Evolutionary conservation across 2,888 invertebrate genomes (phyloP).

Genomic region (Cataglyphis altisquamis): DNA sequence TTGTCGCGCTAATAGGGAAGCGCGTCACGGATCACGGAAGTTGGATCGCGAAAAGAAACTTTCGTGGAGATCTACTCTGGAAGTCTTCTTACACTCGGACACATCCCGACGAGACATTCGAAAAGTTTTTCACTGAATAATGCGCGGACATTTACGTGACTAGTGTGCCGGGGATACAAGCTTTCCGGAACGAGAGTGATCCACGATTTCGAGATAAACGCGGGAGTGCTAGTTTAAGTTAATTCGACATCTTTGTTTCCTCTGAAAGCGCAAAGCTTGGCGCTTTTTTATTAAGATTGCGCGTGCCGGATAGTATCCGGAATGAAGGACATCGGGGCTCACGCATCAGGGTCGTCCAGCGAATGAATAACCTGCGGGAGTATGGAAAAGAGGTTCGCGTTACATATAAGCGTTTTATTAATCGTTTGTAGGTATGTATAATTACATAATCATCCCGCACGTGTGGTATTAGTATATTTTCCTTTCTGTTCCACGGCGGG

Average conservation of each 20-base stretch:
- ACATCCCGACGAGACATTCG: constrained; percentile 36
- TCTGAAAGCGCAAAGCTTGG: not conserved
- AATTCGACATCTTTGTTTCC: constrained; percentile 26
- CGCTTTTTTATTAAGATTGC: not conserved
- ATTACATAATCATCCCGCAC: constrained; percentile 55
- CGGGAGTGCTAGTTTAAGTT: not conserved
- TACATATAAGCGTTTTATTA: constrained; percentile 20
- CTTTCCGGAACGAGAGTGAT: constrained; percentile 1
- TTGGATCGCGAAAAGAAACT: constrained; percentile 23
- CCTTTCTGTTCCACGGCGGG: constrained; percentile 10
- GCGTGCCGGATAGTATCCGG: not conserved
- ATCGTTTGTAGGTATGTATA: constrained; percentile 40
- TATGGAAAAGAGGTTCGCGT: constrained; percentile 22
- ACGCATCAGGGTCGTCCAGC: not conserved
- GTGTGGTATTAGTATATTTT: constrained; percentile 25
- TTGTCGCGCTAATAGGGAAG: constrained; percentile 34
- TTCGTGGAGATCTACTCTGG: not conserved
- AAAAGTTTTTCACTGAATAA: constrained; percentile 63
- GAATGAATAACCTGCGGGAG: constrained; percentile 7
- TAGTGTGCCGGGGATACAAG: not conserved
- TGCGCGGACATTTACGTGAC: constrained; percentile 15
- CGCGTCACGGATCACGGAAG: constrained; percentile 44
- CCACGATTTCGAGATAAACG: constrained; percentile 16
- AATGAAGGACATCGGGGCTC: not conserved
- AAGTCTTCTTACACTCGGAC: constrained; percentile 48